Evolutionary conservation across 2,797 vertebrate genomes (phyloP).

Genomic region (Poecile montanus): DNA sequence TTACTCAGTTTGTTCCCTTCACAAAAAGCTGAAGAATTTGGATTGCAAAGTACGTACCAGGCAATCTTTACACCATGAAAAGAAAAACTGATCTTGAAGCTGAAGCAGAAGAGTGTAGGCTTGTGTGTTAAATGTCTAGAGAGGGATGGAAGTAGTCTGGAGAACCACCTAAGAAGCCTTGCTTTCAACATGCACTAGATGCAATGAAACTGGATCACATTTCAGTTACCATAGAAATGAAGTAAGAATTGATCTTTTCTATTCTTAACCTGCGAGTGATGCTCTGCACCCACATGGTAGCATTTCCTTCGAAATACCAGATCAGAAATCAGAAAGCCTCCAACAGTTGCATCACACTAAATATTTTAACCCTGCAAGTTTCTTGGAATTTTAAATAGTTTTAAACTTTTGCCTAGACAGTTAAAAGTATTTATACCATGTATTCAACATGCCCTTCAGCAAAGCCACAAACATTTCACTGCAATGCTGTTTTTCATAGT

Average conservation of each 20-base stretch:
- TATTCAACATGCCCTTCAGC: not conserved
- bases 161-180: not conserved
- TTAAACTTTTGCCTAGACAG: not conserved
- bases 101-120: not conserved
- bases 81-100: not conserved
- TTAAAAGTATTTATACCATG: not conserved
- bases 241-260: not conserved
- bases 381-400: not conserved
- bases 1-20: not conserved
- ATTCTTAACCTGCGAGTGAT: not conserved
- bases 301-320: not conserved
- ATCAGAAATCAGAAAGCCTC: not conserved
- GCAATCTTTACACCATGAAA: not conserved
- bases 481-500: not conserved
- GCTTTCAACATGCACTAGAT: not conserved
- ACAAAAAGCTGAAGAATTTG: not conserved
- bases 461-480: not conserved
- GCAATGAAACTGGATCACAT: not conserved
- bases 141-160: not conserved
- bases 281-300: not conserved
- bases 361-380: not conserved
- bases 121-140: not conserved
- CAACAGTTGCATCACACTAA: not conserved
- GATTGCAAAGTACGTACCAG: not conserved
- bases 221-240: constrained; percentile 29